Evolutionary conservation across 2,797 vertebrate genomes (phyloP), one percentile per base, ranked within the genome.

Genomic region (Cirrhinus molitorella): DNA sequence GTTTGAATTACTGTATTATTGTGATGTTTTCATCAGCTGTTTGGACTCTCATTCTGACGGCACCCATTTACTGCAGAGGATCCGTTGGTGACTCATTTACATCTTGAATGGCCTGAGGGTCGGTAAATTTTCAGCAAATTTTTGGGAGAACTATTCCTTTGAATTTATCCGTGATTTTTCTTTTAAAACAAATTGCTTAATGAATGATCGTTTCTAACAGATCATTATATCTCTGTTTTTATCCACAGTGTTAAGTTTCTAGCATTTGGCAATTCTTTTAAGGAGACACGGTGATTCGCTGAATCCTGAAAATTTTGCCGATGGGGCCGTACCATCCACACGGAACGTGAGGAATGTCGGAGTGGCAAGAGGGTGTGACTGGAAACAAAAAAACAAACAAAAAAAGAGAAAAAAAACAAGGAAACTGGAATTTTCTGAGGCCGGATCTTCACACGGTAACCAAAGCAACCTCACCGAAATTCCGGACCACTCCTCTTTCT

Each of bases 211-310:
- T 34, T 57, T 83, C 85, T 89, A 88, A 89, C 83, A 61, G 47
- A 65, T 80, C 8, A 21, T 59, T 81, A 28, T 92, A 77, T 94
- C 86, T 93, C 87, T 94, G 92, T 91, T 95, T 95, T 88, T 95
- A 89, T 95, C 92, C 90, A 89, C 95, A 96, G 95, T 96, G 94
- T 94, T 96, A 94, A 95, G 95, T 95, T 96, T 96, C 94, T 95
- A 96, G 94, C 91, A 88, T 94, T 93, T 90, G 83, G 91, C 92
- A 91, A 92, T 92, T 94, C 92, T 93, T 88, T 94, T 91, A 94
- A 90, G 92, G 94, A 92, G 94, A 91, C 77, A 71, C 73, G 66
- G 66, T 77, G 88, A 94, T 89, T 91, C 91, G 92, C 94, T 93
- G 94, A 92, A 94, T 94, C 92, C 93, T 93, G 93, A 92, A 91